Conservation (phyloP, 1,140 invertebrate genomes). For the Argopecten irradians region DNA sequence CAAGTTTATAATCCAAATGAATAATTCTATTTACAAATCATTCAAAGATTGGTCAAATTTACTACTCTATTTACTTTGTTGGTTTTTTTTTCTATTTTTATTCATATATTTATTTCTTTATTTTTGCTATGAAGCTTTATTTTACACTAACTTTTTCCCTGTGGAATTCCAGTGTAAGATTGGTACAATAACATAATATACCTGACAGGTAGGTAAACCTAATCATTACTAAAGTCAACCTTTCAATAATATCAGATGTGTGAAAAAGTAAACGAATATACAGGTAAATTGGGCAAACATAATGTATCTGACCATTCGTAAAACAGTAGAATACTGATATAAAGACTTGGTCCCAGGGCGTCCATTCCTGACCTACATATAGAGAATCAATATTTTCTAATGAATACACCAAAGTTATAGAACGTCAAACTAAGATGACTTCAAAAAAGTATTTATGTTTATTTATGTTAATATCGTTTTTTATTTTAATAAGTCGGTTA, state of each 20-base stretch:
- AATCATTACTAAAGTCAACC: not conserved
- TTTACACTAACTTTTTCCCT: too few species aligned
- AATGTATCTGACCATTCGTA: not conserved
- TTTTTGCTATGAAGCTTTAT: too few species aligned
- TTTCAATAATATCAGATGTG: not conserved
- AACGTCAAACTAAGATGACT: not conserved
- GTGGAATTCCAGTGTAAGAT: not conserved
- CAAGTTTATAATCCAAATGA: not conserved
- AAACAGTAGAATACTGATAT: not conserved
- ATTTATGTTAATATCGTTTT: too few species aligned
- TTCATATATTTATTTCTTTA: not conserved
- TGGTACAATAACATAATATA: not conserved
- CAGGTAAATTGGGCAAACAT: not conserved
- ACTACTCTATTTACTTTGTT: not conserved
- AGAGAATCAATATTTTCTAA: not conserved
- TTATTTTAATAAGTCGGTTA: too few species aligned
- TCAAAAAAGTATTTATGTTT: too few species aligned
- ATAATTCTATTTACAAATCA: not conserved
- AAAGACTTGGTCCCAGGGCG: not conserved
- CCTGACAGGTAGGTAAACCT: not conserved
- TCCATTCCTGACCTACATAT: not conserved
- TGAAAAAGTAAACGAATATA: not conserved
- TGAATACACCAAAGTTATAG: not conserved
- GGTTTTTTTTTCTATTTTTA: not conserved
- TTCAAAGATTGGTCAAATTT: not conserved